phyloP scores from a whole-genome alignment of 2,797 vertebrate species.

The Mastacembelus armatus region DNA sequence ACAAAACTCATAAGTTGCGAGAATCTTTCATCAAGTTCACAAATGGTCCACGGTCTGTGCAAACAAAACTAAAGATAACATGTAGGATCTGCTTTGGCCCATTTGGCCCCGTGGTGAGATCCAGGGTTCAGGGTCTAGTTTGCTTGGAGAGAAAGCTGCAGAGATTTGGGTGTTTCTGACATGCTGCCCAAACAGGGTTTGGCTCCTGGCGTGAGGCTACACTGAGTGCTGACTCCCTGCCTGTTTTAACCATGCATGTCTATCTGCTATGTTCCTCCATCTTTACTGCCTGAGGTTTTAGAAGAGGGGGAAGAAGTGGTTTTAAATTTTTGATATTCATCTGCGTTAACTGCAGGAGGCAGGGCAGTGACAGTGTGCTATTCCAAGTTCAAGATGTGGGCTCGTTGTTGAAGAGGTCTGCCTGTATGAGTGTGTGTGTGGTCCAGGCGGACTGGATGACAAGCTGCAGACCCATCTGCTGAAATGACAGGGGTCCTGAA shows the following conservation, averaged over 20 bases:
- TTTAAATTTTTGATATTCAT: conserved; percentile 45
- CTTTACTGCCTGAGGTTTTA: conserved; percentile 20
- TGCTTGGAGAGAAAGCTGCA: conserved; percentile 30
- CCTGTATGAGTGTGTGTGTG: conserved; percentile 60
- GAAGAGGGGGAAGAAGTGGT: conserved; percentile 26
- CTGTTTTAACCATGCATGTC: conserved; percentile 39
- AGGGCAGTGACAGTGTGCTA: conserved; percentile 25
- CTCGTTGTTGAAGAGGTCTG: conserved; percentile 18
- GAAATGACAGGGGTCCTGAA: conserved; percentile 66
- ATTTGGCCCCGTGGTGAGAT: conserved; percentile 41
- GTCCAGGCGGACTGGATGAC: conserved; percentile 61
- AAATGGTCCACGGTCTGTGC: conserved; percentile 40
- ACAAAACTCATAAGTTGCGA: neutral
- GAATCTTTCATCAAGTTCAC: conserved; percentile 25
- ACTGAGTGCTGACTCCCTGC: conserved; percentile 1
- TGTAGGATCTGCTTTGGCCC: conserved; percentile 49
- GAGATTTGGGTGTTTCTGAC: conserved; percentile 52
- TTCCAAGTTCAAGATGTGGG: conserved; percentile 38
- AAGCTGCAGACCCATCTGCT: conserved; percentile 69
- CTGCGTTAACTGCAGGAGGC: conserved; percentile 35
- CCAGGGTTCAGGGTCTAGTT: conserved; percentile 43
- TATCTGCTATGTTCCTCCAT: conserved; percentile 35
- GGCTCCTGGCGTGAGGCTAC: conserved; percentile 24
- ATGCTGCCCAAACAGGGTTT: conserved; percentile 44
- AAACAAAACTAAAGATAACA: conserved; percentile 53